Conservation (phyloP, 1,140 invertebrate genomes). For the Mactra quadrangularis region DNA sequence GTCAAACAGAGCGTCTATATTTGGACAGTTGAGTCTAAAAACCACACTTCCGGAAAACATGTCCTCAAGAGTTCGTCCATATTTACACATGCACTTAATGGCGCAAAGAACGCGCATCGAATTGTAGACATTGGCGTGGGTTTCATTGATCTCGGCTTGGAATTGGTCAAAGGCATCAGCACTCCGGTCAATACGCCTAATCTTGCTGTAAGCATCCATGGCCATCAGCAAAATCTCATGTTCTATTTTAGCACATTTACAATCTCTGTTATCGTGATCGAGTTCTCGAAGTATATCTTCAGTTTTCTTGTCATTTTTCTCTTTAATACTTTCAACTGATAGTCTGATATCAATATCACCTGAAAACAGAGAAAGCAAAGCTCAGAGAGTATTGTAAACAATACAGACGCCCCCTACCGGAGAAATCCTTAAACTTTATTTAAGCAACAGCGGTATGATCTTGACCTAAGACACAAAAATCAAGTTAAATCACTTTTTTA, state of each 20-base stretch:
- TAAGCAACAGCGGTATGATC: too few relatives aligned
- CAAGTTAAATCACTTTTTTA: too few relatives aligned
- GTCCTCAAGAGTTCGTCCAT: conserved; percentile 49
- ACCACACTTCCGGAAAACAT: conserved; percentile 52
- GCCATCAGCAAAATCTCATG: conserved; percentile 54
- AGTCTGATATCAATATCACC: conserved; percentile 58
- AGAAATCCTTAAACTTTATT: too few relatives aligned
- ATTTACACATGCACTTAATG: conserved; percentile 61
- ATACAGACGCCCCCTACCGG: too few relatives aligned
- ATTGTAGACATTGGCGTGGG: conserved; percentile 45
- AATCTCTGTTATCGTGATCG: conserved; percentile 50
- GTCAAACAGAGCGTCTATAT: conserved; percentile 41
- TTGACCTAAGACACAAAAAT: too few relatives aligned
- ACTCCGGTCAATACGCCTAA: conserved; percentile 35
- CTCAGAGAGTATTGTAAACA: too few relatives aligned
- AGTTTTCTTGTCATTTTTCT: conserved; percentile 16
- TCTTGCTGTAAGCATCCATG: conserved; percentile 57
- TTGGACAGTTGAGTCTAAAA: conserved; percentile 55
- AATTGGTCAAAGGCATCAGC: conserved; percentile 46
- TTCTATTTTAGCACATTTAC: conserved; percentile 53
- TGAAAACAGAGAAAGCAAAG: neutral
- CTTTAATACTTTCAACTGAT: conserved; percentile 37
- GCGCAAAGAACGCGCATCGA: conserved; percentile 48
- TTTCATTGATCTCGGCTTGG: conserved; percentile 46
- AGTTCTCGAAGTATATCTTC: conserved; percentile 50